Evolutionary conservation across 1,140 invertebrate species (phyloP).

Genomic region (Archivesica marissinica): DNA sequence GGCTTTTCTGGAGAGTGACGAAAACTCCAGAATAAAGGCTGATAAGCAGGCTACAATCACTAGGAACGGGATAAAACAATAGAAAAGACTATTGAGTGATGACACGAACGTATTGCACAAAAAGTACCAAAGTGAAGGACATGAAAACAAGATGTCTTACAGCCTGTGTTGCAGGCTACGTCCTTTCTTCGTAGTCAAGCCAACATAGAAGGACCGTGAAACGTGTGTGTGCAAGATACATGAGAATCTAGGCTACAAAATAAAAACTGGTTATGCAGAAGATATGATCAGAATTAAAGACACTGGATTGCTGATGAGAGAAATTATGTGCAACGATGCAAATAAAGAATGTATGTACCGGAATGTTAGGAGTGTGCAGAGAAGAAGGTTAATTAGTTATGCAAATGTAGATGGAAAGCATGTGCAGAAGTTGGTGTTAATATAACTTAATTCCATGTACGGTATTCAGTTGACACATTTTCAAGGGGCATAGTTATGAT

Average conservation of each 20-base stretch:
- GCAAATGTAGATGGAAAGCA: too few species aligned
- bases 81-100: neutral
- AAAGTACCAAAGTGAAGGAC: neutral
- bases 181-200: slow-evolving; percentile 18
- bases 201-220: neutral
- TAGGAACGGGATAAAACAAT: slow-evolving; percentile 15
- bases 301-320: neutral
- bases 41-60: slow-evolving; percentile 30
- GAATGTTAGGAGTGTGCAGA: too few species aligned
- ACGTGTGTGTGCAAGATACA: slow-evolving; percentile 41
- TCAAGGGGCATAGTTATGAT: too few species aligned
- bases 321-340: neutral
- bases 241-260: slow-evolving; percentile 40
- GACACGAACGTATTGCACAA: neutral
- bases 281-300: slow-evolving; percentile 13
- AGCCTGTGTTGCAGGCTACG: slow-evolving; percentile 27
- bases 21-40: slow-evolving; percentile 15
- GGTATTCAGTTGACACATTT: too few species aligned
- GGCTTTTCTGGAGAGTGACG: slow-evolving; percentile 30
- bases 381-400: too few species aligned
- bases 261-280: neutral
- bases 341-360: too few species aligned
- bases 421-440: too few species aligned
- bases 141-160: slow-evolving; percentile 43
- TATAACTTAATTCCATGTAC: too few species aligned